Conservation (phyloP, 2,797 vertebrate genomes). For the Acanthopagrus latus region DNA sequence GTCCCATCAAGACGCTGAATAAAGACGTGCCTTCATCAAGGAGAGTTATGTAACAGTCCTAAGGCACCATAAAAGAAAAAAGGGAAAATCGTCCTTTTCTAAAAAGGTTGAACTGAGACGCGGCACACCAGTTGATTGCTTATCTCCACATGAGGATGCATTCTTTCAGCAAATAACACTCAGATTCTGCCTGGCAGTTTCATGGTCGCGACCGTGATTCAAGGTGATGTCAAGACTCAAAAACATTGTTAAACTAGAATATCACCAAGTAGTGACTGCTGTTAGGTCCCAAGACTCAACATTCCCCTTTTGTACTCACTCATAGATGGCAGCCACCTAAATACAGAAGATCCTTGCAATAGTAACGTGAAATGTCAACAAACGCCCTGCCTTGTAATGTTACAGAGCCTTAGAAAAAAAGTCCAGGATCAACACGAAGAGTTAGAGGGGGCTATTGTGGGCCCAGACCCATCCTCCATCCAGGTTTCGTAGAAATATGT, state of each 20-base stretch:
- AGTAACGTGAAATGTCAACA: too few species aligned
- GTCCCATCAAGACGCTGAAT: conserved; percentile 55
- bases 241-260: neutral
- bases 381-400: too few species aligned
- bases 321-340: too few species aligned
- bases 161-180: neutral
- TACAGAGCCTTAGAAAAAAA: too few species aligned
- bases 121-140: conserved; percentile 37
- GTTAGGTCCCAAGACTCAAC: too few species aligned
- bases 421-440: too few species aligned
- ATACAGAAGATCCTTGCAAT: too few species aligned
- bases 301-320: too few species aligned
- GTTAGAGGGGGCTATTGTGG: too few species aligned
- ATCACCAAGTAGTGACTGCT: too few species aligned
- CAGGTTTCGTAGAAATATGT: too few species aligned
- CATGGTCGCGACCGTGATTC: neutral
- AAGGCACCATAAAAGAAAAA: conserved; percentile 42
- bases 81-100: conserved; percentile 13
- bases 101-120: conserved; percentile 24
- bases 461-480: too few species aligned
- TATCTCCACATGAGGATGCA: conserved; percentile 12
- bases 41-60: conserved; percentile 50
- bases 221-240: neutral
- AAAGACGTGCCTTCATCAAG: conserved; percentile 59
- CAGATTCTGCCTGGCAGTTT: neutral